Base-by-base conservation (phyloP, 53 echinoderm and acorn worm genomes). In the Crossaster papposus region DNA sequence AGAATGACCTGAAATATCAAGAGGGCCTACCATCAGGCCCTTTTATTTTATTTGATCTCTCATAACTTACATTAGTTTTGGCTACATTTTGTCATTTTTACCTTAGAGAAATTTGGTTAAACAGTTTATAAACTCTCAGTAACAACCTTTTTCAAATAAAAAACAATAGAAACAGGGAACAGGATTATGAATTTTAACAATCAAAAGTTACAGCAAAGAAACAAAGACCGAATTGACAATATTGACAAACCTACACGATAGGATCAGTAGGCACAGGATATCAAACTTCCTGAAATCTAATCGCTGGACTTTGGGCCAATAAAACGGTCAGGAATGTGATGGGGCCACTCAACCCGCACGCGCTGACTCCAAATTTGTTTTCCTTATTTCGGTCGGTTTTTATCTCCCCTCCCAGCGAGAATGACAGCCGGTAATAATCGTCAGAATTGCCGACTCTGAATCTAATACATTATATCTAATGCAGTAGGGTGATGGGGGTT, bases 281-380 rank as follows among this genome's bases (percentile, higher is more conserved):
- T 80, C 62, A 55, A 51, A 30, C 37, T 68, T 65, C 64, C 68
- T 37, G 62, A 23, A 68, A 65, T n/a, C n/a, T n/a, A 29, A 11
- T 15, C n/a, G 14, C n/a, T 82, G 82, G 82, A 82, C 82, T 82
- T 82, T 82, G 82, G 68, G 68, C 82, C 82, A 82, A 82, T 82
- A 82, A 82, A 82, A 38, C 74, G 34, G 64, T 28, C n/a, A 37
- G 65, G 82, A 82, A 82, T 82, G 82, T 82, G 82, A 82, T 68
- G 68, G 28, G 32, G 34, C 81, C 62, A 63, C 63, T 81, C 81
- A 34, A 32, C 81, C 63, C 36, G 33, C 81, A 81, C 81, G 81
- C 30, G 68, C 65, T 68, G 82, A 65, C 65, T 82, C 30, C 70
- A 82, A 64, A 64, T n/a, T 68, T 35, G 6, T 38, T 65, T 65